Base-by-base conservation (phyloP, 2,888 invertebrate genomes). In the Drosophila demipolita region DNA sequence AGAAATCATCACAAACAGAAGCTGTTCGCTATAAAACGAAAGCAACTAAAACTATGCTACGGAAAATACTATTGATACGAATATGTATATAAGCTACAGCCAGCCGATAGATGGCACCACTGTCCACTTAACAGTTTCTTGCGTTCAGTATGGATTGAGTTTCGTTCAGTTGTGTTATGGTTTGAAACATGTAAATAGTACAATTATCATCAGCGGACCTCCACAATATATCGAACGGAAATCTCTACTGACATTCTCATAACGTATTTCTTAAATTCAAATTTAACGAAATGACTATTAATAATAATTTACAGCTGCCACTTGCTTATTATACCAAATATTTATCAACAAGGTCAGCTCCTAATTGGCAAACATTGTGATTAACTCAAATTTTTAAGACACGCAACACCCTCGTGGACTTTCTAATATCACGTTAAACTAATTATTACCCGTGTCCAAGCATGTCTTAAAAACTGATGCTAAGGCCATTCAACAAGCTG, bases 391-490 rank as follows among this genome's bases (percentile, higher is more conserved):
- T 8, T 45, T n/a, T 5, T 3, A 5, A 35, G 5, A 11, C 20
- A 7, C 3, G 26, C 26, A 12, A 32, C 36, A n/a, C 49, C 17
- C 17, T 4, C 12, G 12, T 29, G 33, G 33, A 4, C 26, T 17
- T 2, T 20, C 15, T 20, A 9, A 29, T 9, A 17, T 23, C 72
- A 63, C 69, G 54, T 66, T 36, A 53, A 83, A 62, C 73, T 74
- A 82, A 84, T 75, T 66, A 78, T 62, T 76, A 75, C 70, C 15
- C 70, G 75, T 73, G 75, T 80, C 84, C 15, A 42, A 63, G 59
- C 52, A 64, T 40, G 23, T 42, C 11, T 35, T n/a, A n/a, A 26
- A 55, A 60, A 36, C 50, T 38, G 12, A 35, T 35, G 40, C 57
- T 50, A 65, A 59, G 50, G 45, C 53, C 65, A 66, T 67, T 70